Conservation (phyloP, 2,888 invertebrate species). For the Hyppa rectilinea region DNA sequence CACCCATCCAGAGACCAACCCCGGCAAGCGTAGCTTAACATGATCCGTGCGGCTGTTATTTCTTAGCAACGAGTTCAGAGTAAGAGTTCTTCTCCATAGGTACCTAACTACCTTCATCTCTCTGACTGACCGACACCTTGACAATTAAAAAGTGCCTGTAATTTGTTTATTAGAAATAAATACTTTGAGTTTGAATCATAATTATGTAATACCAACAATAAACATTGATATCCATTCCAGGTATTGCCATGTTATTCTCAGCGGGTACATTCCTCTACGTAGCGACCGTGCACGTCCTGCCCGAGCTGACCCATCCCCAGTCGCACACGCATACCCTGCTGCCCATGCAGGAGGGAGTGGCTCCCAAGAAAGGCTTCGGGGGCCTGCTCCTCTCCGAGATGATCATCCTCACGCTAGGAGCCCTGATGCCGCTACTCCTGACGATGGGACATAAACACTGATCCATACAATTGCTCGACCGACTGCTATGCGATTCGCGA, state of each 20-base stretch:
- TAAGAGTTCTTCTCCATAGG: no score
- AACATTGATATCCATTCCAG: slow-evolving; percentile 76
- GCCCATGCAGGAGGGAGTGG: slow-evolving; percentile 79
- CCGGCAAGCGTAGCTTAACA: no score
- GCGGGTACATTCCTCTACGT: slow-evolving; percentile 99
- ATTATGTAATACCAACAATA: not conserved
- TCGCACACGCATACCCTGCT: slow-evolving; percentile 83
- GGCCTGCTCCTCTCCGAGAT: slow-evolving; percentile 95
- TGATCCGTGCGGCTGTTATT: no score
- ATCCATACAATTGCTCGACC: slow-evolving; percentile 35
- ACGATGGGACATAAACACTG: slow-evolving; percentile 98
- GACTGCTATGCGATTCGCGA: slow-evolving; percentile 11
- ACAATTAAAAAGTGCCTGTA: no score
- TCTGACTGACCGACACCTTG: no score
- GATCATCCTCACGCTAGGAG: slow-evolving; percentile 95
- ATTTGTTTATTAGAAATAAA: no score
- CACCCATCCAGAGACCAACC: no score
- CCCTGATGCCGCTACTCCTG: slow-evolving; percentile 96
- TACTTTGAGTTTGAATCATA: no score
- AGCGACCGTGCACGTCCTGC: slow-evolving; percentile 99
- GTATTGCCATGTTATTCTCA: slow-evolving; percentile 99
- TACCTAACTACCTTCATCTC: no score
- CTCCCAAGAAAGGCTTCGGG: slow-evolving; percentile 78
- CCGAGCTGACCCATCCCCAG: slow-evolving; percentile 94
- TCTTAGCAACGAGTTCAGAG: no score